Conservation (phyloP, 2,113 vertebrate genomes). For the Zosterops pallidus region DNA sequence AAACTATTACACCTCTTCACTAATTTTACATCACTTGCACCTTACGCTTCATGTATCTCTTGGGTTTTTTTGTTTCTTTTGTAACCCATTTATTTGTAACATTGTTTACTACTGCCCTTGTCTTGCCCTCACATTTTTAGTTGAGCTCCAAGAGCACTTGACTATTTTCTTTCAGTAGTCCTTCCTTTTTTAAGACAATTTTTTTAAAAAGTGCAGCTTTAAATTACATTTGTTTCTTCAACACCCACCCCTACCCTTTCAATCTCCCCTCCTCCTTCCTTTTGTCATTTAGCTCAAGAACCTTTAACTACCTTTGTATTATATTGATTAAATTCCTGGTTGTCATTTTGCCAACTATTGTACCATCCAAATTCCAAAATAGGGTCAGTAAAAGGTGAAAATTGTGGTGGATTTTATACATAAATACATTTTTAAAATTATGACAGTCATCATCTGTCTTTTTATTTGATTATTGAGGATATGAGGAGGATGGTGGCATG, state of each 20-base stretch:
- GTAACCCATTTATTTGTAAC: neutral
- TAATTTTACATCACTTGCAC: neutral
- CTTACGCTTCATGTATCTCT: neutral
- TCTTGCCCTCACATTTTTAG: neutral
- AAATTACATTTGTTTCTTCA: neutral
- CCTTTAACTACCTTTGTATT: neutral
- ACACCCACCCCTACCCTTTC: neutral
- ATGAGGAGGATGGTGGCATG: neutral
- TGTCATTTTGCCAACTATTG: neutral
- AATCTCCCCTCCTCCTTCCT: neutral
- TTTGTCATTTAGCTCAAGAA: neutral
- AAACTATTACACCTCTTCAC: neutral
- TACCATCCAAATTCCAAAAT: neutral
- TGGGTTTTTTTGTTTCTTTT: neutral
- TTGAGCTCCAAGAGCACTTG: neutral
- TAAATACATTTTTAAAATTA: neutral
- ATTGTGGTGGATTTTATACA: neutral
- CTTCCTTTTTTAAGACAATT: neutral
- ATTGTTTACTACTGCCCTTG: neutral
- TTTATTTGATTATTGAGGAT: neutral
- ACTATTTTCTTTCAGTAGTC: neutral
- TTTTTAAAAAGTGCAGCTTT: neutral
- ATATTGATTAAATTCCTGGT: neutral
- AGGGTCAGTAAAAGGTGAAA: neutral
- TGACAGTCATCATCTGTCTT: neutral